Percentiles rank a stretch among this genome's conserved stretches.
These are phyloP conservation scores for Pristiophorus japonicus DNA, from an alignment of 2,113 vertebrate genomes.

Conservation along the genomic window DNA sequence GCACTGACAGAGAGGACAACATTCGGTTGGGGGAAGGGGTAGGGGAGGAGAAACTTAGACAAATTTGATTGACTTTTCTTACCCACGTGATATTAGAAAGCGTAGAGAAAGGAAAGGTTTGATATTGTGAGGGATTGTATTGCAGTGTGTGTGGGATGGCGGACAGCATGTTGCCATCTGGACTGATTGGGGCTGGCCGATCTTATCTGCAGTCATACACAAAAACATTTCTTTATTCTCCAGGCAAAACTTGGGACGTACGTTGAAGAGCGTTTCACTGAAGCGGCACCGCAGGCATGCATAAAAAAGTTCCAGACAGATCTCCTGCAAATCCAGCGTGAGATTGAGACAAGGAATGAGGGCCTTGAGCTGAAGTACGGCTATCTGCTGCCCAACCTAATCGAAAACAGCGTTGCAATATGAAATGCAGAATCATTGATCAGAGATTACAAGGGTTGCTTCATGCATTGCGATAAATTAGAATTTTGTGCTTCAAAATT, in stretches of 20 bases:
- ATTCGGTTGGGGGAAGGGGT: no score
- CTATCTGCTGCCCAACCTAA: slow-evolving; percentile 50
- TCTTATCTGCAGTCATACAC: no score
- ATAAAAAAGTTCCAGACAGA: slow-evolving; percentile 47
- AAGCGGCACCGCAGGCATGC: slow-evolving; percentile 41
- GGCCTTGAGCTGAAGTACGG: slow-evolving; percentile 46
- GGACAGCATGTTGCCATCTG: no score
- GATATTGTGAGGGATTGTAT: no score
- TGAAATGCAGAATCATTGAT: slow-evolving; percentile 37
- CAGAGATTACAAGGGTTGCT: background rate
- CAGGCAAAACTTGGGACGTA: slow-evolving; percentile 53
- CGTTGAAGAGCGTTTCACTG: slow-evolving; percentile 50
- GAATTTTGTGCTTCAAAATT: background rate
- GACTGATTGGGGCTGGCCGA: no score
- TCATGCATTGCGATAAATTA: background rate
- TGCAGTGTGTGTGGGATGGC: no score
- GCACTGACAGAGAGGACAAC: no score
- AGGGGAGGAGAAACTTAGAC: no score
- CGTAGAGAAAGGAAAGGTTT: no score
- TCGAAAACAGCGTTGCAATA: slow-evolving; percentile 55
- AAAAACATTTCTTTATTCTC: background rate
- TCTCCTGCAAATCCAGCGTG: slow-evolving; percentile 43
- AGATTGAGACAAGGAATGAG: slow-evolving; percentile 47
- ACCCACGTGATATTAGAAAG: no score
- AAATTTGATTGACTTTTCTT: no score